phyloP scores from a whole-genome alignment of 2,888 invertebrate species.

The Galeruca laticollis region DNA sequence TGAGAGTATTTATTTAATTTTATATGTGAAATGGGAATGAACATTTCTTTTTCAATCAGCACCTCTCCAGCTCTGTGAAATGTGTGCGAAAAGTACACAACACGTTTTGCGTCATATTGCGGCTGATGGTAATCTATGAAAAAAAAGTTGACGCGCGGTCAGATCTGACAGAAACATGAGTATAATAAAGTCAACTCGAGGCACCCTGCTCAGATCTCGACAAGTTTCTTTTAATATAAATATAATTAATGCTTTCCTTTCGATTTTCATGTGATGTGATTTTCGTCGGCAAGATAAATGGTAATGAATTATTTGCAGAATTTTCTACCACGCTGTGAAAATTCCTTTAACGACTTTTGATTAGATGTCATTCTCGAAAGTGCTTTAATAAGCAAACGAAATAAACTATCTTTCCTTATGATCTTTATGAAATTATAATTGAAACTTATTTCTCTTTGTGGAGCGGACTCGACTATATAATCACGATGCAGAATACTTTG shows the following conservation, averaged over 20 bases:
- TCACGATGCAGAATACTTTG: neutral
- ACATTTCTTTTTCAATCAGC: neutral
- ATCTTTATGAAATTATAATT: neutral
- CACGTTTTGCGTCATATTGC: conserved; percentile 39
- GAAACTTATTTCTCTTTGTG: neutral
- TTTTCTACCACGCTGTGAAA: conserved; percentile 8
- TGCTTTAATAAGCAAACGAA: neutral
- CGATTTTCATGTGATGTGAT: conserved; percentile 34
- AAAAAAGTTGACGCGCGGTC: conserved; percentile 31
- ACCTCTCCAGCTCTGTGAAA: neutral
- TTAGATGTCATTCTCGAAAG: neutral
- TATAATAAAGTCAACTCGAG: conserved; percentile 38
- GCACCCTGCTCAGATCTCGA: conserved; percentile 34
- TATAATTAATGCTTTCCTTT: conserved; percentile 37
- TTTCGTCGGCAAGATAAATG: conserved; percentile 24
- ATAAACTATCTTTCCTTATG: neutral
- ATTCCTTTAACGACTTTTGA: neutral
- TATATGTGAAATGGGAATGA: neutral
- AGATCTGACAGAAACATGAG: conserved; percentile 40
- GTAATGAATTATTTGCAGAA: conserved; percentile 13
- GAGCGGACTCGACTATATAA: neutral
- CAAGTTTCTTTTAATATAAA: conserved; percentile 33
- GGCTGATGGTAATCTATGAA: conserved; percentile 26
- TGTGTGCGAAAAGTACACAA: conserved; percentile 36
- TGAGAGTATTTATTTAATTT: too few species aligned